Conservation (phyloP, 1,140 invertebrate genomes). For the Physella acuta region DNA sequence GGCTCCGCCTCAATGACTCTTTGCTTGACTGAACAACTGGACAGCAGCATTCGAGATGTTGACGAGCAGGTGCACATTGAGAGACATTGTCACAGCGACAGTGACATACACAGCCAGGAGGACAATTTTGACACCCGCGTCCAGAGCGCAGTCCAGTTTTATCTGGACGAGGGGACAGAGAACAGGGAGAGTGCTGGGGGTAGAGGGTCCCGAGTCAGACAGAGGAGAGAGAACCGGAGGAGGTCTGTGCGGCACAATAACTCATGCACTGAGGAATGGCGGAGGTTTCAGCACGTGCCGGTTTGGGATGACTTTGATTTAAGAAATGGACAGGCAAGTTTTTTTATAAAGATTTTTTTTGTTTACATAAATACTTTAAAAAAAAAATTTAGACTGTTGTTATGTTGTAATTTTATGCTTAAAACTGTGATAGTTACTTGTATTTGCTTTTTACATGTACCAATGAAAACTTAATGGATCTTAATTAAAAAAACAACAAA, state of each 20-base stretch:
- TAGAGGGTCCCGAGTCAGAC: slow-evolving; percentile 12
- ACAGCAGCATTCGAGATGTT: slow-evolving; percentile 25
- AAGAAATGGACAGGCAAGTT: slow-evolving; percentile 58
- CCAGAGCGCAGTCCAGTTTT: background rate
- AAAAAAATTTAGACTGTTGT: background rate
- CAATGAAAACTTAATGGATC: too few species aligned
- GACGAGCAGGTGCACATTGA: slow-evolving; percentile 2
- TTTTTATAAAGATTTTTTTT: too few species aligned
- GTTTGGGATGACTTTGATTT: slow-evolving; percentile 58
- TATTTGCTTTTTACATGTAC: too few species aligned
- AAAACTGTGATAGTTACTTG: background rate
- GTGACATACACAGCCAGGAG: background rate
- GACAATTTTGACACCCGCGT: background rate
- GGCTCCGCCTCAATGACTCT: slow-evolving; percentile 65
- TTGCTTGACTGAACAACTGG: slow-evolving; percentile 50
- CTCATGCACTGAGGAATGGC: slow-evolving; percentile 50
- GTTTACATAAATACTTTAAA: too few species aligned
- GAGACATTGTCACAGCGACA: background rate
- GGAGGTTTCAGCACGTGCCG: slow-evolving; percentile 45
- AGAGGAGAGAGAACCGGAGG: slow-evolving; percentile 14
- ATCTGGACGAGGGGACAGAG: slow-evolving; percentile 10
- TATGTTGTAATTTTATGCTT: background rate
- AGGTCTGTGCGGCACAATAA: slow-evolving; percentile 33
- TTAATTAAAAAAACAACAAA: too few species aligned
- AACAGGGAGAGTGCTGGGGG: slow-evolving; percentile 13